These are phyloP conservation scores for Parus major DNA, from an alignment of 2,113 vertebrate genomes.

Conservation along the genomic window DNA sequence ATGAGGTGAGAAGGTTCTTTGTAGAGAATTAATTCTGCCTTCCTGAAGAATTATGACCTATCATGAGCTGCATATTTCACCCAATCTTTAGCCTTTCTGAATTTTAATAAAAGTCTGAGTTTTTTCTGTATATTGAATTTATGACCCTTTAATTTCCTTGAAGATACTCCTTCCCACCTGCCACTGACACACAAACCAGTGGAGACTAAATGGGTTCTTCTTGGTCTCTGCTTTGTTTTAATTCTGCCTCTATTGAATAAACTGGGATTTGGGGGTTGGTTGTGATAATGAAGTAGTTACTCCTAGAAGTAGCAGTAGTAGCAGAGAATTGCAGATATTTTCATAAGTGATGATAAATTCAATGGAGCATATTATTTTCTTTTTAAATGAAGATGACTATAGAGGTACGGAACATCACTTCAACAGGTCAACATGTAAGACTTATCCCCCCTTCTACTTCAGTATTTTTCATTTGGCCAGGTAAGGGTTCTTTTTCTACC, in stretches of 20 bases:
- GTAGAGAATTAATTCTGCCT: not conserved
- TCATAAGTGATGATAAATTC: not conserved
- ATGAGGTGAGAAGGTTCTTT: conserved; percentile 81
- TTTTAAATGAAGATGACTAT: conserved; percentile 77
- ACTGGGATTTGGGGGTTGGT: not conserved
- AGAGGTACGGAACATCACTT: conserved; percentile 86
- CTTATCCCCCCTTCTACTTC: conserved; percentile 85
- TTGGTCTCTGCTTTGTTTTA: not conserved
- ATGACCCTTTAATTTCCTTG: not conserved
- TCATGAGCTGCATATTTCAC: not conserved
- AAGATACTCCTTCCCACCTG: not conserved
- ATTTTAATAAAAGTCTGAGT: not conserved
- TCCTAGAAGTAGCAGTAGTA: not conserved
- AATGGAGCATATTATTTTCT: not conserved
- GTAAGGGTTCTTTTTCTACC: conserved; percentile 72
- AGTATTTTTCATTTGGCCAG: conserved; percentile 84
- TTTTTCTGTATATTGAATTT: not conserved
- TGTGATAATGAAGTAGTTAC: not conserved
- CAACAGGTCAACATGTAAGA: conserved; percentile 80
- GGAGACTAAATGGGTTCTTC: not conserved
- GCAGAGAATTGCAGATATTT: not conserved
- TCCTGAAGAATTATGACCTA: not conserved
- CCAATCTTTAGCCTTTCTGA: not conserved
- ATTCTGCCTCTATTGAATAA: not conserved
- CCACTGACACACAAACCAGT: not conserved